Base-by-base conservation (phyloP, 1,140 invertebrate species). In the Drosophila setifemur region DNA sequence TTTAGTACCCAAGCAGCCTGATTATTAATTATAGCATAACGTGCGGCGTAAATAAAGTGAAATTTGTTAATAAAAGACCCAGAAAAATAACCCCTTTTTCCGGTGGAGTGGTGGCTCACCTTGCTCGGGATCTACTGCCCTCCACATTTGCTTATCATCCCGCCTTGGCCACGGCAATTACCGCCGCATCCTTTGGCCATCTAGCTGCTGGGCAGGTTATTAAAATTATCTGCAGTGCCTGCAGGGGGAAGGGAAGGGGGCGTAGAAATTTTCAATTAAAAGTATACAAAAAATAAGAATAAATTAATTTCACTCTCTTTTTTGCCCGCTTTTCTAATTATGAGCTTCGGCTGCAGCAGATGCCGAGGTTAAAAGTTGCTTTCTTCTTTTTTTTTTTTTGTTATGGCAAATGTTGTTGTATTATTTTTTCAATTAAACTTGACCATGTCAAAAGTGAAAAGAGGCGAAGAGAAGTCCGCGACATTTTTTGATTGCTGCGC, bases 351-450 rank as follows among this genome's bases (percentile, higher is more conserved):
- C 49, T 72, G 60, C 53, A 87, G 82, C 81, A 81, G 81, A 72
- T 75, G 82, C 64, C 54, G 63, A 61, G 81, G 76, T 83, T 85
- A 85, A 83, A 70, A 83, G 78, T 55, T 52, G 50, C 45, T 23
- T 68, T 76, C 37, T 9, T 35, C 12, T 12, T 7, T 18, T 2
- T 7, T 16, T 7, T 37, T 37, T 66, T 81, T 79, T 86, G 71
- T 73, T 86, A 74, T 73, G 52, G 61, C 42, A 61, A 79, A 81
- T 85, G 79, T 72, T 29, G 44, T 54, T 64, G 55, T 85, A 67
- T 83, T 78, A 68, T 83, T 68, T 76, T 86, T 86, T 81, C 82
- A 87, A 81, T 86, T 87, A 86, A 81, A 86, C 75, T 86, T 86
- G 81, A 86, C 81, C 79, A 85, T 83, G 79, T 85, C 79, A 79